These are phyloP conservation scores for Drosophila stalkeri DNA, from an alignment of 2,888 invertebrate genomes.

Conservation along the genomic window DNA sequence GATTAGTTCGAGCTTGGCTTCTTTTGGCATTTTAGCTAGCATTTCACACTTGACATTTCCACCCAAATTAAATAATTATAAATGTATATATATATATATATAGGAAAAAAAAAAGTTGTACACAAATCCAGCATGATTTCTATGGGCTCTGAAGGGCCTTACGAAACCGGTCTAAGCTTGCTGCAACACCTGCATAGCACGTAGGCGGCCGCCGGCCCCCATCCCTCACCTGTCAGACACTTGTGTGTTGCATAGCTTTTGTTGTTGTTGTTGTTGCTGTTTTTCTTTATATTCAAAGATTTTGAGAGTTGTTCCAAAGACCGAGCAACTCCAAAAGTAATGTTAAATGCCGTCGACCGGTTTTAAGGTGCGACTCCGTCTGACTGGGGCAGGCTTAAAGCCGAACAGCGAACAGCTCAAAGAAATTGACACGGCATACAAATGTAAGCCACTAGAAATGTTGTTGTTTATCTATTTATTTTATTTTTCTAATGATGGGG, in stretches of 20 bases:
- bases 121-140: constrained; percentile 26
- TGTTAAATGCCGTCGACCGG: constrained; percentile 70
- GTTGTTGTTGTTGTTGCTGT: constrained; percentile 3
- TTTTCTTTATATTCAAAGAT: constrained; percentile 35
- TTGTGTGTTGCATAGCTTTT: constrained; percentile 49
- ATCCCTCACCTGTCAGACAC: constrained; percentile 43
- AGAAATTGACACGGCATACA: constrained; percentile 59
- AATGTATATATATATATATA: not conserved
- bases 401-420: constrained; percentile 44
- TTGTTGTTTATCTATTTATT: constrained; percentile 12
- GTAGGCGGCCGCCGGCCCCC: constrained; percentile 41
- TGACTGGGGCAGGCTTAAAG: constrained; percentile 28
- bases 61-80: constrained; percentile 19
- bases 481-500: constrained; percentile 42
- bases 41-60: constrained; percentile 73
- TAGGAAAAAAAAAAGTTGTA: constrained; percentile 9
- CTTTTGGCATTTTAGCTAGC: constrained; percentile 59
- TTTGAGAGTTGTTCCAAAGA: constrained; percentile 36
- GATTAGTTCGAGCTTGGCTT: constrained; percentile 32
- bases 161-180: constrained; percentile 60
- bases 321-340: constrained; percentile 32
- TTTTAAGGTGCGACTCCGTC: constrained; percentile 71
- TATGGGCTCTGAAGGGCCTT: constrained; percentile 60
- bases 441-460: constrained; percentile 54
- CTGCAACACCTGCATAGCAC: constrained; percentile 42